Conservation (phyloP, 2,797 vertebrate genomes). For the Platalea minor region DNA sequence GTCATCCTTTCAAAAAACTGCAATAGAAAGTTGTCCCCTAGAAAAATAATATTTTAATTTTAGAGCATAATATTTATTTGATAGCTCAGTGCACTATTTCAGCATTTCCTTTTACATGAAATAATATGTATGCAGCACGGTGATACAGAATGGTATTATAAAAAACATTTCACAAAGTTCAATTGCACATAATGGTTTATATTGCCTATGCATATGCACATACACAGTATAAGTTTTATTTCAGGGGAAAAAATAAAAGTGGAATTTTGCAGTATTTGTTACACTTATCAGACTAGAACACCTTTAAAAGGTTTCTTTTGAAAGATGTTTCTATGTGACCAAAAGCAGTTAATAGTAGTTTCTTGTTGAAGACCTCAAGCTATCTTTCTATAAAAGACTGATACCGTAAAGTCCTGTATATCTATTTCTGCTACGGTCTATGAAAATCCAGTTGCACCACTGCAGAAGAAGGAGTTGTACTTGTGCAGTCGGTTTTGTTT, state of each 20-base stretch:
- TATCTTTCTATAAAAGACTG: not conserved
- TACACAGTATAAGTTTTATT: not conserved
- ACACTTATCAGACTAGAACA: conserved; percentile 39
- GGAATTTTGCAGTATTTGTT: conserved; percentile 11
- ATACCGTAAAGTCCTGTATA: not conserved
- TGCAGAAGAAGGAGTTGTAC: not conserved
- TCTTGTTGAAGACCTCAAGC: conserved; percentile 5
- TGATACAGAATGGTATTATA: not conserved
- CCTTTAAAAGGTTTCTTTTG: conserved; percentile 9
- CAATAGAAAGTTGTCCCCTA: not conserved
- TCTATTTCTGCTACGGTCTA: not conserved
- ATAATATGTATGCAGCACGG: not conserved
- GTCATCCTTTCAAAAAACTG: not conserved
- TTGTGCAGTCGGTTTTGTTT: not conserved
- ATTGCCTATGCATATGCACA: not conserved
- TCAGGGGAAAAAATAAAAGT: not conserved
- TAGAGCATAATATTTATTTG: not conserved
- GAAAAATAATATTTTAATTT: not conserved
- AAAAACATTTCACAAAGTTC: conserved; percentile 8
- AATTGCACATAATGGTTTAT: not conserved
- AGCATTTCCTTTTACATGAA: not conserved
- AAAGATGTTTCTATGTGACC: not conserved
- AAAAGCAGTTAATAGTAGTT: conserved; percentile 23
- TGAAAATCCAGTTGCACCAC: not conserved
- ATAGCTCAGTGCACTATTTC: not conserved